phyloP scores from a whole-genome alignment of 2,113 vertebrate genomes.

The Lates calcarifer region DNA sequence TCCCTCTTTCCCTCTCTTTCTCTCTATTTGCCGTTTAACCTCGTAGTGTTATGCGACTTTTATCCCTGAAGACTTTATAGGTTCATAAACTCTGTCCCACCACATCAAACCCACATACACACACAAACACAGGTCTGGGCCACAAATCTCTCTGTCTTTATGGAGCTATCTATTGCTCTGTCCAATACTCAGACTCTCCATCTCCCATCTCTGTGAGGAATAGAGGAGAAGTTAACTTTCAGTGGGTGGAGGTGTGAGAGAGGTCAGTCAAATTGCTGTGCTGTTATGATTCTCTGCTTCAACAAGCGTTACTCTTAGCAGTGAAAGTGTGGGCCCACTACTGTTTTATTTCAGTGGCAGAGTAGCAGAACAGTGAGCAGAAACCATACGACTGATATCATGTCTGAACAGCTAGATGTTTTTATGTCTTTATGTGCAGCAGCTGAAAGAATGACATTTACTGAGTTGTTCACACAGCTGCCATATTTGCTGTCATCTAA shows the following conservation, averaged over 20 bases:
- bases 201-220: conserved; percentile 50
- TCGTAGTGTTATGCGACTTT: conserved; percentile 57
- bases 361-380: not conserved
- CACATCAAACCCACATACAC: conserved; percentile 32
- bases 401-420: not conserved
- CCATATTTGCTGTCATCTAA: conserved; percentile 33
- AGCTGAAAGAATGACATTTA: conserved; percentile 31
- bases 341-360: conserved; percentile 19
- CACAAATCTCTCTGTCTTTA: conserved; percentile 66
- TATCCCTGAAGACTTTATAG: conserved; percentile 72
- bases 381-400: conserved; percentile 6
- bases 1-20: not conserved
- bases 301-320: not conserved
- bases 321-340: not conserved
- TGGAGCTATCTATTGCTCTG: conserved; percentile 60
- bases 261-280: conserved; percentile 39
- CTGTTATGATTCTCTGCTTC: conserved; percentile 23
- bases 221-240: conserved; percentile 50
- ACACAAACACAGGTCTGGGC: conserved; percentile 16
- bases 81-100: conserved; percentile 69
- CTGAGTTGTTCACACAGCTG: conserved; percentile 21
- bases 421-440: conserved; percentile 10
- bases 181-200: conserved; percentile 28
- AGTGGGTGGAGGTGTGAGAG: conserved; percentile 50
- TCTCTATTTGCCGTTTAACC: conserved; percentile 64